These are phyloP conservation scores for Syrmaticus mikado DNA, from an alignment of 2,113 vertebrate genomes.

Conservation along the genomic window DNA sequence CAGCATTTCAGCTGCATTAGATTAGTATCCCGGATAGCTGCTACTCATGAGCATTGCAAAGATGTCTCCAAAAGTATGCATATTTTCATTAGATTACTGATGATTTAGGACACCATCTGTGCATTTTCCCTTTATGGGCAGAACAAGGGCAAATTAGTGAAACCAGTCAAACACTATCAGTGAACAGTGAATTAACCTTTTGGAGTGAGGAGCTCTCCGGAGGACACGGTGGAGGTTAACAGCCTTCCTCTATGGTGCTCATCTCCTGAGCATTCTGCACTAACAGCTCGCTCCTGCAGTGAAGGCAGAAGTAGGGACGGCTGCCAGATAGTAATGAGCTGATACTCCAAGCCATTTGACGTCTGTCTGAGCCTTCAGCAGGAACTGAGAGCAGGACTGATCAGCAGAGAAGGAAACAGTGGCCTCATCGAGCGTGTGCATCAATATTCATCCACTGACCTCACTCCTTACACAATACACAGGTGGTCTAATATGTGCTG, in stretches of 20 bases:
- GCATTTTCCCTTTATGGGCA: not conserved
- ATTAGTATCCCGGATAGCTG: not conserved
- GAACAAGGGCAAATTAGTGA: not conserved
- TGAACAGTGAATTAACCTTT: not conserved
- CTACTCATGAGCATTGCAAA: not conserved
- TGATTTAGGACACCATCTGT: conserved; percentile 17
- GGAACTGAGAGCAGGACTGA: not conserved
- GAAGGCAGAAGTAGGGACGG: not conserved
- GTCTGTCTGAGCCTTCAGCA: not conserved
- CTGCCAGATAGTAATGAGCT: not conserved
- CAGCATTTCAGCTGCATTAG: not conserved
- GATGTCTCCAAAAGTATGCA: conserved; percentile 1
- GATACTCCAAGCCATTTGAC: accelerated
- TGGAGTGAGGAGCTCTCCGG: not conserved
- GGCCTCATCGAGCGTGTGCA: not conserved
- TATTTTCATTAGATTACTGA: conserved; percentile 23
- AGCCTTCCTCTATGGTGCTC: not conserved
- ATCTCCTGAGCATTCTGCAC: not conserved
- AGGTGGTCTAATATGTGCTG: not conserved
- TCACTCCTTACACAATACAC: not conserved
- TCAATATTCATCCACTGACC: not conserved
- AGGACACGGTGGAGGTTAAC: not conserved
- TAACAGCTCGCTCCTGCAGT: not conserved
- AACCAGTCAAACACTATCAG: not conserved
- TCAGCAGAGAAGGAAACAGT: not conserved